These are phyloP conservation scores for Athetis lepigone DNA, from an alignment of 2,888 invertebrate species.

Conservation along the genomic window DNA sequence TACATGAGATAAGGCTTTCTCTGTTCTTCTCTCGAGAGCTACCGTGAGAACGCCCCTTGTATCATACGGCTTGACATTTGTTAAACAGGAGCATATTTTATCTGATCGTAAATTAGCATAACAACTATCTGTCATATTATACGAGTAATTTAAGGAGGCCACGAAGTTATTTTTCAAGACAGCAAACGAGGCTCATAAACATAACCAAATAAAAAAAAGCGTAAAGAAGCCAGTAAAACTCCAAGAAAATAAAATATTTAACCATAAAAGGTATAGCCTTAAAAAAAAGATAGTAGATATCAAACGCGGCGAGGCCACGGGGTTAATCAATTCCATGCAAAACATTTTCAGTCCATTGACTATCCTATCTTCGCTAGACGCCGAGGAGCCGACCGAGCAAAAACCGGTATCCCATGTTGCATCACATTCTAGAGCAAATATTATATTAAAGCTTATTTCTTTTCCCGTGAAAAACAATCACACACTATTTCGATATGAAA, in stretches of 20 bases:
- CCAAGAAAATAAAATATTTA: constrained; percentile 23
- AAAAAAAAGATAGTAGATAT: constrained; percentile 59
- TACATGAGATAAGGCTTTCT: constrained; percentile 88
- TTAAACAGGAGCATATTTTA: constrained; percentile 78
- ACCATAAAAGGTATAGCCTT: constrained; percentile 35
- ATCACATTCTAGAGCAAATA: constrained; percentile 78
- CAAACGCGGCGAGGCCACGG: constrained; percentile 66
- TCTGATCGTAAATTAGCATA: constrained; percentile 72
- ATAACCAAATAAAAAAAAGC: not conserved
- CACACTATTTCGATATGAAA: constrained; percentile 25
- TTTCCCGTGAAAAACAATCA: constrained; percentile 12
- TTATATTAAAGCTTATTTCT: constrained; percentile 48
- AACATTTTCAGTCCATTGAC: constrained; percentile 82
- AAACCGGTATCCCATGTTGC: constrained; percentile 84
- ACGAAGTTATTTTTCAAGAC: constrained; percentile 31
- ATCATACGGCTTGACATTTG: constrained; percentile 79
- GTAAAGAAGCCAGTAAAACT: constrained; percentile 34
- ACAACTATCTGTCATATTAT: constrained; percentile 58
- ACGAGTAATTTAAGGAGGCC: constrained; percentile 39
- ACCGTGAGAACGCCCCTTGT: constrained; percentile 85
- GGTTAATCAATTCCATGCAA: constrained; percentile 80
- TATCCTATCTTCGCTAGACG: constrained; percentile 82
- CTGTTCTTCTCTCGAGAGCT: constrained; percentile 82
- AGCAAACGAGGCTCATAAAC: constrained; percentile 11
- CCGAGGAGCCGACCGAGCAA: constrained; percentile 81